Evolutionary conservation across 2,113 vertebrate species (phyloP).

Genomic region (Lonchura striata): DNA sequence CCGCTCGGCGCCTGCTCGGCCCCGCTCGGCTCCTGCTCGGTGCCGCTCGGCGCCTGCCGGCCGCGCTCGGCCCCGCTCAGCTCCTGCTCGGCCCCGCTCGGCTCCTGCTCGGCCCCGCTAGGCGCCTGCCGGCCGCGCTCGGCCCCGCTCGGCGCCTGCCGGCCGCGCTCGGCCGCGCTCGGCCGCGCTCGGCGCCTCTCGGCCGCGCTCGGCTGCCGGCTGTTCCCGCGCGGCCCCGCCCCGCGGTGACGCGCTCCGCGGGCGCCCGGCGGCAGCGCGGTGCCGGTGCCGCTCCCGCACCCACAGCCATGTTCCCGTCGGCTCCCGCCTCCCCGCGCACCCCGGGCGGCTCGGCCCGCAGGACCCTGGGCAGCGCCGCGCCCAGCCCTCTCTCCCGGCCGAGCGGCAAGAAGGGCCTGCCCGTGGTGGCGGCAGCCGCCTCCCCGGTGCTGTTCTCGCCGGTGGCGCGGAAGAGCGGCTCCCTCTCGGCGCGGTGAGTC

Average conservation of each 20-base stretch:
- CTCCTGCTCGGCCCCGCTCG: accelerated
- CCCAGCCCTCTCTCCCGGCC: conserved; percentile 60
- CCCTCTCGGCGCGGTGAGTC: conserved; percentile 72
- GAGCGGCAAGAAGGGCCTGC: conserved; percentile 43
- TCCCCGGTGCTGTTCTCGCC: conserved; percentile 72
- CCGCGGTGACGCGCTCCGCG: neutral
- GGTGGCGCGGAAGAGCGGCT: conserved; percentile 52
- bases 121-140: too few relatives aligned
- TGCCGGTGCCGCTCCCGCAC: accelerated
- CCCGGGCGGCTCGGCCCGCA: conserved; percentile 51
- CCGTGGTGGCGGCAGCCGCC: neutral
- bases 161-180: too few relatives aligned
- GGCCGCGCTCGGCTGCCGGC: too few relatives aligned
- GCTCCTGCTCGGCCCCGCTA: too few relatives aligned
- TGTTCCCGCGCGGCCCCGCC: neutral
- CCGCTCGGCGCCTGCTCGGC: neutral
- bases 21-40: neutral
- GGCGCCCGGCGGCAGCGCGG: neutral
- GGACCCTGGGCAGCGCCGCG: conserved; percentile 29
- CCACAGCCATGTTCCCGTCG: conserved; percentile 53
- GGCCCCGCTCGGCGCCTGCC: too few relatives aligned
- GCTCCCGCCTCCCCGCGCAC: conserved; percentile 65
- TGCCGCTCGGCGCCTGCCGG: too few relatives aligned
- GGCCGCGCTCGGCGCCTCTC: too few relatives aligned
- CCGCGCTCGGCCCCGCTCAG: neutral